A percentile compares a stretch with the other conserved stretches of the same genome.
These are phyloP conservation scores for Leucopsar rothschildi DNA, from an alignment of 2,113 vertebrate species.

Conservation along the genomic window DNA sequence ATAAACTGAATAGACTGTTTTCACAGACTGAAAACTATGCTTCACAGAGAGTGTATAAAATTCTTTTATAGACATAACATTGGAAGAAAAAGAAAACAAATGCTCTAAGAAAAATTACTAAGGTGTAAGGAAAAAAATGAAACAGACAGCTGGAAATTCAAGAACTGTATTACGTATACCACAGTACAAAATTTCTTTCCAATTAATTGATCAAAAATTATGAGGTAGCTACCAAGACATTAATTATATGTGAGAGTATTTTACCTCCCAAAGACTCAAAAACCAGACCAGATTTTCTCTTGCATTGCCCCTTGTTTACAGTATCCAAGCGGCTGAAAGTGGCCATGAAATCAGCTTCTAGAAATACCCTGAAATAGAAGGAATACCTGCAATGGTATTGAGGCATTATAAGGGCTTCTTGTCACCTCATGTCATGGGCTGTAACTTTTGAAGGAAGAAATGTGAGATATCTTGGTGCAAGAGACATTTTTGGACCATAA, in stretches of 20 bases:
- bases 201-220: background rate
- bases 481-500: background rate
- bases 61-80: background rate
- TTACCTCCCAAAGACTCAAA: background rate
- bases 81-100: background rate
- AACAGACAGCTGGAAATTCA: background rate
- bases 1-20: background rate
- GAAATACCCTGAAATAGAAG: background rate
- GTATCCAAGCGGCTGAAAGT: background rate
- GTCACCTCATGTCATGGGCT: background rate
- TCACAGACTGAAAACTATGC: background rate
- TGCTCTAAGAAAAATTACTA: background rate
- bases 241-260: background rate
- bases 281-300: background rate
- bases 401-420: background rate
- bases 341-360: background rate
- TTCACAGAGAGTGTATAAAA: background rate
- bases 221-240: background rate
- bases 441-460: background rate
- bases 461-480: fast-evolving
- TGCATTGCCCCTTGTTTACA: background rate
- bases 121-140: background rate
- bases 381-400: background rate
- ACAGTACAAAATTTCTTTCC: background rate
- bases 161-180: background rate